phyloP scores from a whole-genome alignment of 30 jellyfish, hydroid and myxozoan species.

The Nemopilema nomurai region DNA sequence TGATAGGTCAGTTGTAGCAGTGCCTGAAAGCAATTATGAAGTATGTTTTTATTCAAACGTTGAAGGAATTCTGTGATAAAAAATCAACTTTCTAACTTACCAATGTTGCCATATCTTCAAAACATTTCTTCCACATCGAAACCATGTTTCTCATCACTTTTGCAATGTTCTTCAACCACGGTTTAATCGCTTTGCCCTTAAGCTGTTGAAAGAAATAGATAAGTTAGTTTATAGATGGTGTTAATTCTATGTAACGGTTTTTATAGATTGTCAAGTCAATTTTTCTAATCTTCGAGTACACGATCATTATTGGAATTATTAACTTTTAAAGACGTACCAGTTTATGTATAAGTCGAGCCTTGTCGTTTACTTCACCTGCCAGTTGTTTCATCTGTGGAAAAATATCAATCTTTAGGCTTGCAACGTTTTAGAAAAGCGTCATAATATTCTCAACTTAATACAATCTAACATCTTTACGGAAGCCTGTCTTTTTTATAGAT shows the following conservation, averaged over 20 bases:
- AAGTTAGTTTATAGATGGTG: background rate
- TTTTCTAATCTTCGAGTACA: too few species aligned
- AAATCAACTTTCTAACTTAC: constrained; percentile 8
- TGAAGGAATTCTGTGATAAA: too few species aligned
- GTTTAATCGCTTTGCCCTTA: constrained; percentile 2
- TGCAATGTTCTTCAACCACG: constrained; percentile 10
- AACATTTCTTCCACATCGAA: background rate
- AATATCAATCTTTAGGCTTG: too few species aligned
- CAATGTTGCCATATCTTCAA: background rate
- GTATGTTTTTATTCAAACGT: too few species aligned
- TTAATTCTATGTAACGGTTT: background rate
- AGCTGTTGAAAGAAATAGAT: background rate
- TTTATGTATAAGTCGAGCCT: background rate
- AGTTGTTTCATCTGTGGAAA: constrained; percentile 1
- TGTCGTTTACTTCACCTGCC: constrained; percentile 14
- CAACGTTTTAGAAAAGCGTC: too few species aligned
- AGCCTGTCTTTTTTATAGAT: too few species aligned
- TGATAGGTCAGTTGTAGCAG: too few species aligned
- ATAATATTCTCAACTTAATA: too few species aligned
- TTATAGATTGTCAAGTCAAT: too few species aligned
- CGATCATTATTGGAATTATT: background rate
- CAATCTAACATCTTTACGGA: too few species aligned
- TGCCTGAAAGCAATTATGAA: too few species aligned
- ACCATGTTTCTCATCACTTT: background rate
- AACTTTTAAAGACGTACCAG: background rate